Base-by-base conservation (phyloP, 2,113 vertebrate species). In the Nibea coibor region DNA sequence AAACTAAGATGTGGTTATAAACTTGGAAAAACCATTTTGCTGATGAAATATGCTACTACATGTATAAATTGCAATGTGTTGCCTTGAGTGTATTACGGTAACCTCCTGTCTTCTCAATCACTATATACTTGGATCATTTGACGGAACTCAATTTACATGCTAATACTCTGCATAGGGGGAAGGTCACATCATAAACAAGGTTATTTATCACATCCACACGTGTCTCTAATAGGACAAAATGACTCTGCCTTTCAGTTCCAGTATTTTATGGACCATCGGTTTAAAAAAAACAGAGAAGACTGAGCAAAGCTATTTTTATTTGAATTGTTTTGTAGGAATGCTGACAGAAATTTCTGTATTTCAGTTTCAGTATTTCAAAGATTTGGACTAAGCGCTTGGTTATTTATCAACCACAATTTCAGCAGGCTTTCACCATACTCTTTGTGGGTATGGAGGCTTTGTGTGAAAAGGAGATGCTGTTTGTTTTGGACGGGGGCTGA, bases 81-180 rank as follows among this genome's bases (percentile, higher is more conserved):
- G 61, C 51, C 65, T 14, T 48, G 58, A 84, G 72, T 35, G 5
- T 67, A 57, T 85, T 50, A 84, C 6, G 0, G 43, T 9, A 42
- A 65, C 45, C 39, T 14, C 45, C 39, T 14, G 72, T 84, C 82
- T 68, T 74, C 81, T 82, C 70, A 48, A 68, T 86, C 84, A 82
- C 59, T 65, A 77, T 82, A 80, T 59, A 57, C 69, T 80, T 15
- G 66, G 59, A 84, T 88, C 80, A 82, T 87, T 82, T 89, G 86
- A 88, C 57, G 47, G 79, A 50, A 89, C 89, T 87, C 87, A 64
- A 89, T 93, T 89, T 89, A 85, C 88, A 92, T 92, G 75, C 79
- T 82, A 85, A 92, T 89, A 86, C 57, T 74, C 70, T 83, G 82
- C 78, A 87, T 72, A 68, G 72, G 65, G 51, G 68, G 78, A 88